Evolutionary conservation across 2,888 invertebrate species (phyloP), one percentile per base, ranked within the genome.

Genomic region (Globia sparganii): DNA sequence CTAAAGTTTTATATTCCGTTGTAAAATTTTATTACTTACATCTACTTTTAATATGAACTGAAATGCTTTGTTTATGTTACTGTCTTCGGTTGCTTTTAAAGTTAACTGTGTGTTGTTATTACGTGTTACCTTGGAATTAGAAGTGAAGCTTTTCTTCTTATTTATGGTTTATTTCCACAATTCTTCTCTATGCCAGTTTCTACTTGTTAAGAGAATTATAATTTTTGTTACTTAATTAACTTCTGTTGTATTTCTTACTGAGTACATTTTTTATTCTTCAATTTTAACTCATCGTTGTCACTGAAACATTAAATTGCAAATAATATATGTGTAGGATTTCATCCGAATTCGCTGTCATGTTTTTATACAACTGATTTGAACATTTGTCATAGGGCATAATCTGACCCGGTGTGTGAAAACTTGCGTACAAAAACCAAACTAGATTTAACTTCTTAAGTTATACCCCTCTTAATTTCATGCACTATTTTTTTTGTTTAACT

Each of bases 21-120:
- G 88, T 94, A 91, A 93, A 93, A 93, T 93, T 92, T 94, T 93
- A 93, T 91, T 90, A 87, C 87, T 75, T 86, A 90, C 88, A 89
- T 92, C 90, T 90, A 88, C 91, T 91, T 92, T 92, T 91, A 91
- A 92, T 92, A 90, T 90, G 89, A 85, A 85, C 84, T 75, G 62
- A 86, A 83, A 80, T 79, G 71, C 37, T 64, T 78, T 84, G 84
- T 81, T 77, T 77, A 78, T 80, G 72, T 77, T 70, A 83, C 74
- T 65, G 62, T 79, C 78, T 83, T 73, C n/a, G 61, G 71, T 73
- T 75, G 80, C 79, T 86, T 87, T 78, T 46, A 58, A 64, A 77
- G 72, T 81, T 85, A 83, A 86, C 80, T 75, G 77, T 37, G 59
- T 70, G 81, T 76, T 72, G 73, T 71, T 37, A 78, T 78, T 71